A percentile compares a stretch with the other conserved stretches of the same genome.
These are phyloP conservation scores for Petrocephalus schoutedeni DNA, from an alignment of 2,797 vertebrate genomes.

Conservation along the genomic window DNA sequence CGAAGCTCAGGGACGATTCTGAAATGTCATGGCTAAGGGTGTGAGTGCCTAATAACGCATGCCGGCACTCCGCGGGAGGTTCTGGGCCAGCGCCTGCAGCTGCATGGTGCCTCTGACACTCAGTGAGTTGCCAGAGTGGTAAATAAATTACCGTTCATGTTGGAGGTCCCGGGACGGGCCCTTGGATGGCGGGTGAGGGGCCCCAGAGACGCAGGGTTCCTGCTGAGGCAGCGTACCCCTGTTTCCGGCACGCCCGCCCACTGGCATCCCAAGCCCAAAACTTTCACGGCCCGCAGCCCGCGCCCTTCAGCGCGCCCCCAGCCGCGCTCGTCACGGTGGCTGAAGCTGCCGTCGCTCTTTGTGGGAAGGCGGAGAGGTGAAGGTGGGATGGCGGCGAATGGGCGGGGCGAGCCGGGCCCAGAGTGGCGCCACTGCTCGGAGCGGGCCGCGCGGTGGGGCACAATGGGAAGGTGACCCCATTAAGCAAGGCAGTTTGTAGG, in stretches of 20 bases:
- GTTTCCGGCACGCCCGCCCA: background rate
- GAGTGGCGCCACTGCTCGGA: background rate
- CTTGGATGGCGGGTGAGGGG: conserved; percentile 12
- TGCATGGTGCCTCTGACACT: conserved; percentile 42
- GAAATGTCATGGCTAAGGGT: conserved; percentile 66
- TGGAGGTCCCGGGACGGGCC: conserved; percentile 55
- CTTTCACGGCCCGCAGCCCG: conserved; percentile 30
- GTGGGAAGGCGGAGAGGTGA: background rate
- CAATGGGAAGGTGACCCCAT: conserved; percentile 9
- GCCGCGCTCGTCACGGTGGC: background rate
- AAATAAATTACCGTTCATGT: conserved; percentile 38
- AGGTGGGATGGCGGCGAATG: background rate
- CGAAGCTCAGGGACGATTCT: conserved; percentile 53
- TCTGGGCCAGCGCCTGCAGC: conserved; percentile 50
- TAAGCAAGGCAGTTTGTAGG: conserved; percentile 6
- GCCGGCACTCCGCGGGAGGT: conserved; percentile 38
- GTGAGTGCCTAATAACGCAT: conserved; percentile 64
- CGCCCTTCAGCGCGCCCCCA: conserved; percentile 42
- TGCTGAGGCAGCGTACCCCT: conserved; percentile 33
- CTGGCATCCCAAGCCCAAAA: background rate
- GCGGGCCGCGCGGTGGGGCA: background rate
- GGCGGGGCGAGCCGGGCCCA: background rate
- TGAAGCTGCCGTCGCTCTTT: background rate
- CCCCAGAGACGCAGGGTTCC: background rate
- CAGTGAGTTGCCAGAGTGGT: conserved; percentile 32